Evolutionary conservation across 1,140 invertebrate species (phyloP).

Genomic region (Dendrolimus punctatus): DNA sequence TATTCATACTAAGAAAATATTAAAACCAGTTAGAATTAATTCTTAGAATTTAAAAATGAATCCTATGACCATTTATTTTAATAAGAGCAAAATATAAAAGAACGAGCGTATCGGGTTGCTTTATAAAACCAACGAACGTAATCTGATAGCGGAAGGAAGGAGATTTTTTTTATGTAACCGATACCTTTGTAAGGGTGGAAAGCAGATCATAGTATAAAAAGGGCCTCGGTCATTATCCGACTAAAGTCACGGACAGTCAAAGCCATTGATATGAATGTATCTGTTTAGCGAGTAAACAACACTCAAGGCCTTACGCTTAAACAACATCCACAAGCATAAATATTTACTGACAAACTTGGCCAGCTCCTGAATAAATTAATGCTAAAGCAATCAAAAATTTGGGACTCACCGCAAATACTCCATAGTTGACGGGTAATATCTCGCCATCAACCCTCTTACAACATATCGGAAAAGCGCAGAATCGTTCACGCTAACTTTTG

Average conservation of each 20-base stretch:
- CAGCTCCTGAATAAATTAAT: not conserved
- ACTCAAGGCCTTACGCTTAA: slow-evolving; percentile 2
- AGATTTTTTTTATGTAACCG: slow-evolving; percentile 1
- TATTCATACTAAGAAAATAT: too few relatives aligned
- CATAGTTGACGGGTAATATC: slow-evolving; percentile 27
- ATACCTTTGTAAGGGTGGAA: slow-evolving; percentile 2
- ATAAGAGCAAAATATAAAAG: too few relatives aligned
- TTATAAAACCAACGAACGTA: too few relatives aligned
- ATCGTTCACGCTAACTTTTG: slow-evolving; percentile 24
- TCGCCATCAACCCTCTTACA: slow-evolving; percentile 25
- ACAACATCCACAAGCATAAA: slow-evolving; percentile 1
- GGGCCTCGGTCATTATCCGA: not conserved
- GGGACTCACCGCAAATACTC: slow-evolving; percentile 44
- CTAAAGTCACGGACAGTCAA: slow-evolving; percentile 5
- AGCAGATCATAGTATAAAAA: slow-evolving; percentile 2
- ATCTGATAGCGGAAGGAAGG: not conserved
- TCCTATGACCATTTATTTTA: too few relatives aligned
- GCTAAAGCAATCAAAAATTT: slow-evolving; percentile 17
- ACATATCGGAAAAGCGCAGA: slow-evolving; percentile 26
- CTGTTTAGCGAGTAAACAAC: slow-evolving; percentile 1
- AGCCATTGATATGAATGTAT: not conserved
- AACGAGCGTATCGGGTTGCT: too few relatives aligned
- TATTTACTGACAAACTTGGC: not conserved
- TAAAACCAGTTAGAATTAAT: too few relatives aligned
- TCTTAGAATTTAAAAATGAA: too few relatives aligned